A percentile compares a stretch with the other conserved stretches of the same genome.
Evolutionary conservation across 2,888 invertebrate species (phyloP).

Genomic region (Limenitis camilla): DNA sequence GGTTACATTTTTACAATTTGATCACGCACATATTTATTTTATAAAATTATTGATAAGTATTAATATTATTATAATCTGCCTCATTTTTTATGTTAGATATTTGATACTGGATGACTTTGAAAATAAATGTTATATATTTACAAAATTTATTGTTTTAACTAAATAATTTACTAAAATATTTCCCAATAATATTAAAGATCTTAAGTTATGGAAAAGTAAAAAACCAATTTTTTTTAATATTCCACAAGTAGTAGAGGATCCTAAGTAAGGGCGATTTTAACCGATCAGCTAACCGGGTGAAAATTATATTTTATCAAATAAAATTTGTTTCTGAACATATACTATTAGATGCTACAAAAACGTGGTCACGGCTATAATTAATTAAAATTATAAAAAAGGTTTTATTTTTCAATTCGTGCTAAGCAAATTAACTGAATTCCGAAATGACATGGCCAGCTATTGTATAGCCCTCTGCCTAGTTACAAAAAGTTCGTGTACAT

Average conservation of each 20-base stretch:
- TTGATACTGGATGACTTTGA: slow-evolving; percentile 7
- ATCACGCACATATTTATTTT: background rate
- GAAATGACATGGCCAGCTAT: no score
- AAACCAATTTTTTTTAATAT: no score
- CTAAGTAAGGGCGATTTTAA: no score
- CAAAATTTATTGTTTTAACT: background rate
- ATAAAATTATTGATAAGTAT: background rate
- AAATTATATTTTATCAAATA: no score
- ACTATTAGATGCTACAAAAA: background rate
- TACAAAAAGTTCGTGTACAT: no score
- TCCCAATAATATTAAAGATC: background rate
- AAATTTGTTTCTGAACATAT: no score
- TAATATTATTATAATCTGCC: slow-evolving; percentile 14
- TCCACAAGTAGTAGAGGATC: no score
- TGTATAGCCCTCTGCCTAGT: no score
- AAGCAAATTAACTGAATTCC: no score
- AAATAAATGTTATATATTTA: background rate
- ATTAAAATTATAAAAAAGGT: background rate
- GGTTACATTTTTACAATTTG: no score
- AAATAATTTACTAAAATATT: background rate
- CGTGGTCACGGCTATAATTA: background rate
- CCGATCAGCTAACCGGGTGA: no score
- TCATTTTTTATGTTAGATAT: slow-evolving; percentile 11
- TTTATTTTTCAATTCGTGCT: background rate
- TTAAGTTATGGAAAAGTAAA: background rate